phyloP scores from a whole-genome alignment of 1,140 invertebrate species.

The Marisa cornuarietis region DNA sequence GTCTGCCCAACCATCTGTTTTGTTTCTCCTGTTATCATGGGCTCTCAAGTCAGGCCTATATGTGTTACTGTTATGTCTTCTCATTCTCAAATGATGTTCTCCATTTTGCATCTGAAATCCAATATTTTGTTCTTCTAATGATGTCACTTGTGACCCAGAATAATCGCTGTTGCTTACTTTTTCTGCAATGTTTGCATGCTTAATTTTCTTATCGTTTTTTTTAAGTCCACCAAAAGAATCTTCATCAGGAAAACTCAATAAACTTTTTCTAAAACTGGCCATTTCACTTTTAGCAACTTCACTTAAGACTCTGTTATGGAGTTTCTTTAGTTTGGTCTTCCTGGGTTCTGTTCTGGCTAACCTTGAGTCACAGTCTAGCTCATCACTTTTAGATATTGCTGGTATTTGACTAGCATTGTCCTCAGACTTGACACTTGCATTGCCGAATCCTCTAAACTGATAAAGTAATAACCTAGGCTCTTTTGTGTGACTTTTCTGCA shows the following conservation, averaged over 20 bases:
- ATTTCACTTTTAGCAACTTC: background rate
- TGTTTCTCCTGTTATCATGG: background rate
- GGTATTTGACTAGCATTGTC: no score
- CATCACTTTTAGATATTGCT: no score
- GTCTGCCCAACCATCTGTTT: conserved; percentile 1
- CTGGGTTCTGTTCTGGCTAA: no score
- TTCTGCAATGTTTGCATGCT: background rate
- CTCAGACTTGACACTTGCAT: no score
- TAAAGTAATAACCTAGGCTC: no score
- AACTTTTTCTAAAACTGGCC: background rate
- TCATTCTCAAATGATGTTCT: background rate
- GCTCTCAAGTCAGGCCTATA: background rate
- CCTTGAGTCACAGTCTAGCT: no score
- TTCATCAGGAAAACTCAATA: background rate
- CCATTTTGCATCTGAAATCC: background rate
- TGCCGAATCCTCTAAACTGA: no score
- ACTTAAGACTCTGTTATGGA: conserved; percentile 24
- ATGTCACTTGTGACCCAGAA: background rate
- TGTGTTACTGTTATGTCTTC: background rate
- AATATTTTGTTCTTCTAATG: background rate
- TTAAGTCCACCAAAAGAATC: conserved; percentile 12
- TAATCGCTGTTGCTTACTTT: background rate
- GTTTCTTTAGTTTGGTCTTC: conserved; percentile 6
- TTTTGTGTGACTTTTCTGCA: no score
- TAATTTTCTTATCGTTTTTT: background rate